Base-by-base conservation (phyloP, 2,888 invertebrate species). In the Drosophila koepferae region DNA sequence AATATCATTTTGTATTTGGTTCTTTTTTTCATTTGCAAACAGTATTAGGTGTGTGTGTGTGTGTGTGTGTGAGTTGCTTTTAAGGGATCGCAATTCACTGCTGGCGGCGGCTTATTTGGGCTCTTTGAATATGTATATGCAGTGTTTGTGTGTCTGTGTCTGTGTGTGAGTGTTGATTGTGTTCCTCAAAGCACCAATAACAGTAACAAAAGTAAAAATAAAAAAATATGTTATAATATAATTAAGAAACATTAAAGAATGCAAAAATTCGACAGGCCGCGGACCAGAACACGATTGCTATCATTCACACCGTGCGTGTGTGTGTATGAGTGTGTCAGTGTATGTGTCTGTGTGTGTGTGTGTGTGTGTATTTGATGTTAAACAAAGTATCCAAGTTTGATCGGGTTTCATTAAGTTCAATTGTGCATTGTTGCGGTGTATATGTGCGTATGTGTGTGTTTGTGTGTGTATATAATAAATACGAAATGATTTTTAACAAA, bases 151-250 rank as follows among this genome's bases (percentile, higher is more conserved):
- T 48, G 51, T 44, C 44, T 31, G 20, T 49, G 48, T n/a, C 20
- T 54, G 53, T 53, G 53, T 59, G 28, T 16, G 36, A 48, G 56
- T 28, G 59, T 41, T 46, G 62, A 9, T 43, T 43, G 34, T 55
- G 63, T 72, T 65, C 74, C 28, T 65, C 69, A 71, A 82, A 82
- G 82, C 83, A 83, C 83, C 83, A 72, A 78, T 82, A 82, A 83
- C 77, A 82, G 63, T 74, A 79, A 66, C 38, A 64, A 73, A 62
- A 66, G 69, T 80, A 68, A 69, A 73, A 63, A 40, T 18, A 48
- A 53, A 28, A 63, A 51, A 61, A 23, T 61, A n/a, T 28, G 28
- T 66, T 65, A 31, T 66, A 61, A 48, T 16, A 44, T 58, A 61
- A 64, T 46, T 12, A 60, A 56, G 65, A 68, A 68, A 44, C 56